phyloP scores from a whole-genome alignment of 2,797 vertebrate species.

The Stomatorhinus walkeri region DNA sequence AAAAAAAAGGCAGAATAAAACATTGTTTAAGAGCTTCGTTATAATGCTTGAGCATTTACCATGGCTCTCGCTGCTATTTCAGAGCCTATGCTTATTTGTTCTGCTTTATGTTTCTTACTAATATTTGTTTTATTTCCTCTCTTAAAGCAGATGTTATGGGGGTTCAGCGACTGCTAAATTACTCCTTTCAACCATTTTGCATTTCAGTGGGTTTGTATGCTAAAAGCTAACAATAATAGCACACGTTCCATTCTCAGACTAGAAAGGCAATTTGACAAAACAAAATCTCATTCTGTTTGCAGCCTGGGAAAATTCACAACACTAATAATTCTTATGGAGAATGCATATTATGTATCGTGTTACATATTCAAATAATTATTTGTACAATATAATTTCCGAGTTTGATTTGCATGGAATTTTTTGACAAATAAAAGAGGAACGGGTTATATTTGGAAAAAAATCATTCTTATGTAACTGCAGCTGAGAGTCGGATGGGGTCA shows the following conservation, averaged over 20 bases:
- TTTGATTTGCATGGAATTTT: neutral
- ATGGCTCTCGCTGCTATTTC: neutral
- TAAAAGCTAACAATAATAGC: neutral
- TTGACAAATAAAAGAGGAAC: neutral
- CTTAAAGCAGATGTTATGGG: neutral
- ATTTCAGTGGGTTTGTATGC: neutral
- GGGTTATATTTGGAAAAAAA: neutral
- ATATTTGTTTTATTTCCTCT: conserved; percentile 25
- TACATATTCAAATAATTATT: neutral
- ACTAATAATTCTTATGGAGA: neutral
- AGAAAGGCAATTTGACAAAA: neutral
- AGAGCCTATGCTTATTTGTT: conserved; percentile 16
- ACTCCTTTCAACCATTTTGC: neutral
- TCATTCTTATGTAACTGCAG: neutral
- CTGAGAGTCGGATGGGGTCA: neutral
- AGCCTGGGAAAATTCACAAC: neutral
- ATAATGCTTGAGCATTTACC: conserved; percentile 10
- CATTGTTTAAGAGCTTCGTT: conserved; percentile 22
- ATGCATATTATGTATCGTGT: neutral
- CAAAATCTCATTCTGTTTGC: neutral
- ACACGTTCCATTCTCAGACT: neutral
- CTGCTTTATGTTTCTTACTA: conserved; percentile 13
- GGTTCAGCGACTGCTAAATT: neutral
- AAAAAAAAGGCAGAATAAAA: conserved; percentile 19
- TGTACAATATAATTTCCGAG: neutral